Evolutionary conservation across 2,888 invertebrate genomes (phyloP), one percentile per base, ranked within the genome.

Genomic region (Scelioninae gen. 2): DNA sequence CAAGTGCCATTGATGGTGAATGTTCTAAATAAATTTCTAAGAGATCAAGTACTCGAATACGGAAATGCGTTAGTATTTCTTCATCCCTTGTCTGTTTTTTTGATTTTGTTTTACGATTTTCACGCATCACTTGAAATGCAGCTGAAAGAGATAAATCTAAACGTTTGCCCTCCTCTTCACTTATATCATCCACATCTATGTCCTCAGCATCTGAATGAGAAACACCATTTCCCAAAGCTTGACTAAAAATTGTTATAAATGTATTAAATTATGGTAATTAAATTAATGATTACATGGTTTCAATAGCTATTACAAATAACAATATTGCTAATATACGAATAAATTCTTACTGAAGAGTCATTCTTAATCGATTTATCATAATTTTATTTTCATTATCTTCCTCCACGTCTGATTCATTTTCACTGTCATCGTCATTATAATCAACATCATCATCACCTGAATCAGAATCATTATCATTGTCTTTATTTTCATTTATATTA

Each of bases 141-240:
- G 91, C 90, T 0, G 92, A 90, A 65, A 95, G 85, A 0, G 93
- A 92, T 75, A 90, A 89, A 79, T 95, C 92, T 0, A 93, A 84
- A 81, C 90, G 89, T 69, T 90, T 90, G 9, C 94, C 94, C 83
- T 94, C 93, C 73, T 91, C 91, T 79, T 94, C 94, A 75, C 90
- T 90, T 79, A 95, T 90, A 79, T 93, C 90, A 81, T 93, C 92
- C 1, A 93, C 89, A 81, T 94, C 92, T 25, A 94, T 86, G 73
- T 92, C 92, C 78, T 91, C 92, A 43, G 90, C 87, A 68, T 92
- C 92, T 2, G 90, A 89, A 78, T 89, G 90, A 48, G 84, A 86
- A 2, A 87, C 89, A 18, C 90, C 89, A 31, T 87, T 87, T 0
- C 90, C 92, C 5, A 95, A 86, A 0, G 92, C 95, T 80, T 91